phyloP scores from a whole-genome alignment of 2,797 vertebrate species.

The Ceryle rudis region DNA sequence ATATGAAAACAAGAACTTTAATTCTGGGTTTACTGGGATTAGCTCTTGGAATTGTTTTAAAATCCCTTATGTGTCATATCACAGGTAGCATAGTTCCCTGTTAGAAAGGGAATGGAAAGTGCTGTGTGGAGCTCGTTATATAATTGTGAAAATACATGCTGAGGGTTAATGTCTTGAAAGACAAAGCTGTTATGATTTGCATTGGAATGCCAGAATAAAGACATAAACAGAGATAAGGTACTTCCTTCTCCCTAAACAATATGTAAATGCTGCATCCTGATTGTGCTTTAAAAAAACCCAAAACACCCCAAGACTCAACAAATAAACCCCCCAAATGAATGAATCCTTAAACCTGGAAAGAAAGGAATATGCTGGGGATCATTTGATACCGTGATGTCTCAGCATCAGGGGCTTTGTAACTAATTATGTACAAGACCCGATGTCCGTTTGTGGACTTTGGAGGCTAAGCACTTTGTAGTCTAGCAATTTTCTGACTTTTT shows the following conservation, averaged over 20 bases:
- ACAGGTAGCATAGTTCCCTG: conserved; percentile 59
- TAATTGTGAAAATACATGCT: conserved; percentile 70
- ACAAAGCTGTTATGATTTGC: conserved; percentile 57
- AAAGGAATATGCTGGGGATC: conserved; percentile 13
- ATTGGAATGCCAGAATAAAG: conserved; percentile 65
- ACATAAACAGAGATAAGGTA: conserved; percentile 4
- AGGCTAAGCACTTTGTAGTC: conserved; percentile 28
- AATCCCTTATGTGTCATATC: conserved; percentile 81
- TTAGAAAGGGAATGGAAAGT: conserved; percentile 48
- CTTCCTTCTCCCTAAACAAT: background rate
- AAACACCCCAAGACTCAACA: background rate
- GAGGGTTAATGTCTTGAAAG: conserved; percentile 69
- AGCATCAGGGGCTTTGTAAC: background rate
- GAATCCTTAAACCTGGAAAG: conserved; percentile 15
- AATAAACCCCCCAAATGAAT: background rate
- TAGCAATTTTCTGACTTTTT: conserved; percentile 28
- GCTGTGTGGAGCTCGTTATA: conserved; percentile 56
- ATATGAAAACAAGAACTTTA: conserved; percentile 87
- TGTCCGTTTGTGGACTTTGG: conserved; percentile 41
- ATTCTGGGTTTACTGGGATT: conserved; percentile 85
- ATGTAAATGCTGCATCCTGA: conserved; percentile 12
- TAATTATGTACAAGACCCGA: conserved; percentile 74
- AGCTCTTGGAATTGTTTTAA: conserved; percentile 81
- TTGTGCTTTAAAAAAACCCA: background rate
- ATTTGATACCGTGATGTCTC: background rate